phyloP scores from a whole-genome alignment of 2,888 invertebrate genomes.

The Protodeltote pygarga region DNA sequence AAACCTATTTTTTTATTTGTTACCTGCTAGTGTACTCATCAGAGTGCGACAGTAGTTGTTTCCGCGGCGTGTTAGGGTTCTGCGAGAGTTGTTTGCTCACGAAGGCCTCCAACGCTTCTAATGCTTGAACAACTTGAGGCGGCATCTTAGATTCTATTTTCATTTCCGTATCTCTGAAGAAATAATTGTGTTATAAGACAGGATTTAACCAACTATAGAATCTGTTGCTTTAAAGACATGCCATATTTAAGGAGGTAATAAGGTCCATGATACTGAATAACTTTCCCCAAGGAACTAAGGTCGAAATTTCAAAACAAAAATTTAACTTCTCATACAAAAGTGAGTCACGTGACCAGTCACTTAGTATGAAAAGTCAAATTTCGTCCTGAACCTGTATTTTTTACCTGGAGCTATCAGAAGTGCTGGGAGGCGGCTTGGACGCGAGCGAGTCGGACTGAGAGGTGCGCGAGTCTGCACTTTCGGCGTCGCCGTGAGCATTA shows the following conservation, averaged over 20 bases:
- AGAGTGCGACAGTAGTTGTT: constrained; percentile 51
- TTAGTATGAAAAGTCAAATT: too few species aligned
- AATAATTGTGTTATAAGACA: too few species aligned
- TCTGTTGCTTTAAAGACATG: too few species aligned
- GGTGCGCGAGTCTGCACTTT: constrained; percentile 77
- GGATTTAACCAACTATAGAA: too few species aligned
- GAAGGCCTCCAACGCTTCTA: constrained; percentile 66
- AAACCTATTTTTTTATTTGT: too few species aligned
- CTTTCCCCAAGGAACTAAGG: too few species aligned
- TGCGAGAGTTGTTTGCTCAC: constrained; percentile 50
- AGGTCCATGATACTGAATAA: too few species aligned
- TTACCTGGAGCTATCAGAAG: constrained; percentile 83
- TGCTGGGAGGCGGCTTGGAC: constrained; percentile 79
- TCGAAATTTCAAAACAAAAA: too few species aligned
- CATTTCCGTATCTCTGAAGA: constrained; percentile 66
- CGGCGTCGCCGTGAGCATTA: constrained; percentile 69
- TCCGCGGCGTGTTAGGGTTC: constrained; percentile 45
- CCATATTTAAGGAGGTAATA: too few species aligned
- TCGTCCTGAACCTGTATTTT: too few species aligned
- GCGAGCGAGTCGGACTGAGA: constrained; percentile 80
- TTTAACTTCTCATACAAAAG: too few species aligned
- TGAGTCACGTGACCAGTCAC: too few species aligned
- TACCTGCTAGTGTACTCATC: constrained; percentile 65
- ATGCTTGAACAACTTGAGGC: constrained; percentile 46
- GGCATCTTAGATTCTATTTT: constrained; percentile 69